phyloP scores from a whole-genome alignment of 23 tunicate species.

The Styela clava region DNA sequence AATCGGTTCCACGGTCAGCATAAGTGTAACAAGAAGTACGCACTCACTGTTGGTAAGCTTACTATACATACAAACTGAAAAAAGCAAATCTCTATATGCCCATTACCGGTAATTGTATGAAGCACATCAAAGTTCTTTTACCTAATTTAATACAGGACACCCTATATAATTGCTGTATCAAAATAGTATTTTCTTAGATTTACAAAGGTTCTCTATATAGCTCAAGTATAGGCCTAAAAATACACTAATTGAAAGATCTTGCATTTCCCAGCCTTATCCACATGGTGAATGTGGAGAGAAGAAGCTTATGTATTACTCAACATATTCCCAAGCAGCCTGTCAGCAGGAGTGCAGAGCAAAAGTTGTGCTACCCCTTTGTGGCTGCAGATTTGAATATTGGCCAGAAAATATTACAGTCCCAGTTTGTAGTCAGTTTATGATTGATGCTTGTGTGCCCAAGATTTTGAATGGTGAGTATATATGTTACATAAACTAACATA shows the following conservation, averaged over 20 bases:
- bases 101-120: too few species aligned
- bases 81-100: too few species aligned
- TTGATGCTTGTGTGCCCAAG: background rate
- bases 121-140: too few species aligned
- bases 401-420: slow-evolving; percentile 22
- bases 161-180: too few species aligned
- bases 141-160: too few species aligned
- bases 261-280: slow-evolving; percentile 50
- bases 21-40: background rate
- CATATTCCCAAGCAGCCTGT: slow-evolving; percentile 45
- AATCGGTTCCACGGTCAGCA: slow-evolving; percentile 17
- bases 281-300: slow-evolving; percentile 55
- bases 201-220: too few species aligned
- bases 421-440: background rate
- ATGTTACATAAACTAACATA: background rate
- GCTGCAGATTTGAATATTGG: slow-evolving; percentile 42
- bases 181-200: too few species aligned
- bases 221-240: too few species aligned
- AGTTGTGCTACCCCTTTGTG: slow-evolving; percentile 25
- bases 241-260: too few species aligned
- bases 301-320: slow-evolving; percentile 21
- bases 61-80: background rate
- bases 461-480: background rate
- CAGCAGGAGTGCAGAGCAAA: slow-evolving; percentile 50
- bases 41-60: slow-evolving; percentile 24